Base-by-base conservation (phyloP, 2,888 invertebrate species). In the Drosophila kuntzei region DNA sequence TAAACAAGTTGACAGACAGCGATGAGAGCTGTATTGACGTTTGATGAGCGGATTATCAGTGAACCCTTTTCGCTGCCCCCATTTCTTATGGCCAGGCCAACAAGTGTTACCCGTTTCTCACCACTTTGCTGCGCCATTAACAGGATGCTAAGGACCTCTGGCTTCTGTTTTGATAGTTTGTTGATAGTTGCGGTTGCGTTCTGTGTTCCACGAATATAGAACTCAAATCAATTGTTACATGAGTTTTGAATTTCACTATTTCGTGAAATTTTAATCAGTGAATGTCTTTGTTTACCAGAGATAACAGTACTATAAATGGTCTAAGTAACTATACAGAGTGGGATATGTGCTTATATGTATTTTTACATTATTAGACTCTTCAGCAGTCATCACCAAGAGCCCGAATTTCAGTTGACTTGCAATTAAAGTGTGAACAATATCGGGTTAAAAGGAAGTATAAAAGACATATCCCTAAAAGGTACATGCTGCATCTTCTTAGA, bases 41-140 rank as follows among this genome's bases (percentile, higher is more conserved):
- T 79, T 87, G 89, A 79, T 89, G 89, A 89, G 84, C 89, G 89
- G 90, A 89, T 87, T 87, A 89, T 80, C 84, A 58, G 51, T 27
- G 20, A 55, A 59, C 51, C 65, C 50, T 64, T 54, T 29, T 18
- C 29, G 65, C 9, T n/a, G 18, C 46, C 12, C 12, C 29, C 37
- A 25, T 43, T 43, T 27, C 44, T 18, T 41, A 12, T 51, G 37
- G 61, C 55, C 39, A 25, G 47, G 47, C 61, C 65, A 69, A 79
- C 81, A 79, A 81, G 79, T 79, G 79, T 60, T 62, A 36, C 41
- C 12, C 29, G 34, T 9, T 44, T 60, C 59, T 34, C 65, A 61
- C 16, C 47, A 32, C 41, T 39, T 61, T 55, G 41, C 59, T 53
- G 27, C 61, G 39, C 43, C 37, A 54, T 57, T 65, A 14, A 7